Evolutionary conservation across 2,888 invertebrate species (phyloP).

Genomic region (Hydraecia micacea): DNA sequence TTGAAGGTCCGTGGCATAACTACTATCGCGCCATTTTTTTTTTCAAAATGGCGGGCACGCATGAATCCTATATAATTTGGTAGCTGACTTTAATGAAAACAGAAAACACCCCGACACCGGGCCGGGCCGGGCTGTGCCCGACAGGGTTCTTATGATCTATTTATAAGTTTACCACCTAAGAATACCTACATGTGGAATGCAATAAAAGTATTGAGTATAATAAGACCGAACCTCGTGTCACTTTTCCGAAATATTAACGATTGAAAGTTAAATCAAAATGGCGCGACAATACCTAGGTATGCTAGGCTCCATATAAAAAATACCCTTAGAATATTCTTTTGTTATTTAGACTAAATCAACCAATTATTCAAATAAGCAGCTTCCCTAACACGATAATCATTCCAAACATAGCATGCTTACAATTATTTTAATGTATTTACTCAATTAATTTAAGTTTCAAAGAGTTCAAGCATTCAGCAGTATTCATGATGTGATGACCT

Average conservation of each 20-base stretch:
- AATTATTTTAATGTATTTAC: slow-evolving; percentile 35
- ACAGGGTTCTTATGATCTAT: no score
- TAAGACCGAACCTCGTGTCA: background rate
- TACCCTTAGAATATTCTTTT: background rate
- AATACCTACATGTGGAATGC: no score
- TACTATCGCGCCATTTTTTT: background rate
- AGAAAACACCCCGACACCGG: no score
- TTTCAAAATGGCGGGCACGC: background rate
- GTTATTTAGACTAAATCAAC: background rate
- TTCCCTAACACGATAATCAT: slow-evolving; percentile 47
- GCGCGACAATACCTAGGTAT: background rate
- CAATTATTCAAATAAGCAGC: slow-evolving; percentile 24
- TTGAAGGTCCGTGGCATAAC: background rate
- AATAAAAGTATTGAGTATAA: no score
- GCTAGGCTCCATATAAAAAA: background rate
- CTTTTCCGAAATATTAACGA: background rate
- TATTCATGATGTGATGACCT: slow-evolving; percentile 71
- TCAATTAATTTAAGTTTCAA: slow-evolving; percentile 55
- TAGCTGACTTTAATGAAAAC: background rate
- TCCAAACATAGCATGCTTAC: slow-evolving; percentile 48
- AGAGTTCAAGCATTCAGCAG: slow-evolving; percentile 67
- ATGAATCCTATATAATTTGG: background rate
- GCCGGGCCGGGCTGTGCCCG: no score
- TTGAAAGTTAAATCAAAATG: background rate
- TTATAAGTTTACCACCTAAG: no score